These are phyloP conservation scores for Physocephala rufipes DNA, from an alignment of 2,888 invertebrate species.

Conservation along the genomic window DNA sequence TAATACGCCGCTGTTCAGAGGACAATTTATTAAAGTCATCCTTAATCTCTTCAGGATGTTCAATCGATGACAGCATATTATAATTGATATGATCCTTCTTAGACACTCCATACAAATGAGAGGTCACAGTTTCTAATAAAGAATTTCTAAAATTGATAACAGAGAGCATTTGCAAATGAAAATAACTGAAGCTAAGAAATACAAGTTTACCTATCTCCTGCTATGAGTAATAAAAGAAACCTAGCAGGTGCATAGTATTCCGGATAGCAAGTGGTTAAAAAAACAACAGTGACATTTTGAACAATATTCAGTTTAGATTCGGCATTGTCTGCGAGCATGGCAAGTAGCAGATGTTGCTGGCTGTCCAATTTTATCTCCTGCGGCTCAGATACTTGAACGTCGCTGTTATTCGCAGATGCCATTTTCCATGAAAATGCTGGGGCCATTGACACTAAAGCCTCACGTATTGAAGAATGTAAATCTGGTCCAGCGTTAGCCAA, in stretches of 20 bases:
- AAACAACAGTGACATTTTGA: constrained; percentile 84
- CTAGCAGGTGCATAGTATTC: constrained; percentile 82
- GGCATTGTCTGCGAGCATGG: constrained; percentile 78
- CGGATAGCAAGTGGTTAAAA: constrained; percentile 83
- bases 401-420: constrained; percentile 47
- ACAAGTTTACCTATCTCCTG: constrained; percentile 78
- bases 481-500: constrained; percentile 65
- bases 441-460: constrained; percentile 76
- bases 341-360: constrained; percentile 68
- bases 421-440: constrained; percentile 69
- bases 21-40: constrained; percentile 60
- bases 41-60: constrained; percentile 60
- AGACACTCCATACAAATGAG: constrained; percentile 74
- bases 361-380: constrained; percentile 60
- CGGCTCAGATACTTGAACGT: constrained; percentile 38
- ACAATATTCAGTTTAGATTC: constrained; percentile 81
- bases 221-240: constrained; percentile 82
- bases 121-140: constrained; percentile 61
- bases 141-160: constrained; percentile 54
- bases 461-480: constrained; percentile 73
- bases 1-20: constrained; percentile 63
- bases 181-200: neutral
- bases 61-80: constrained; percentile 62
- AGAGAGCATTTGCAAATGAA: neutral
- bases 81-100: constrained; percentile 69